Percentiles rank a stretch among this genome's conserved stretches.
Evolutionary conservation across 92 coral and sea anemone genomes (phyloP).

Genomic region (Pocillopora meandrina): DNA sequence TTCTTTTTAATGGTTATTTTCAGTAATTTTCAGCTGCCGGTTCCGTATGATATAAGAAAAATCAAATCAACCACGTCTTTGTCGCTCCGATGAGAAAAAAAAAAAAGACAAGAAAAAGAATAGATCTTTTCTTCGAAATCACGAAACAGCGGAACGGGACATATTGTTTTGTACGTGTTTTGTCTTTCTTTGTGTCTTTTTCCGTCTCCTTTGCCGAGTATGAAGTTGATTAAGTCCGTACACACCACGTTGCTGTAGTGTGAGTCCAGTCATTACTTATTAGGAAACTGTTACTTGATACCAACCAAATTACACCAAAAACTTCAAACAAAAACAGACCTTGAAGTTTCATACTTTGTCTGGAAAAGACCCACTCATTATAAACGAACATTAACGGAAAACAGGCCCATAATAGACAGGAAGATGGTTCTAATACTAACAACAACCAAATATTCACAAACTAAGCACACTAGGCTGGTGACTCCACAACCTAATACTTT

Average conservation of each 20-base stretch:
- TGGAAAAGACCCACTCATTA: slow-evolving; percentile 21
- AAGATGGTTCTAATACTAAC: slow-evolving; percentile 20
- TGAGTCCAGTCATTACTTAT: background rate
- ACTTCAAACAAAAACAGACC: slow-evolving; percentile 5
- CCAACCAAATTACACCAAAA: slow-evolving; percentile 6
- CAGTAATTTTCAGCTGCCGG: background rate
- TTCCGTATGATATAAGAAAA: background rate
- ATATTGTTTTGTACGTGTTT: background rate
- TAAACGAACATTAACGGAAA: slow-evolving; percentile 26
- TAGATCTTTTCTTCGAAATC: slow-evolving; percentile 8
- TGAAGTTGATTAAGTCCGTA: slow-evolving; percentile 9
- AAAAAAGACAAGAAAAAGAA: background rate
- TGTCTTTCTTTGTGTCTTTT: background rate
- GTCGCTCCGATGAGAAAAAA: no score
- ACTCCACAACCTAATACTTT: no score
- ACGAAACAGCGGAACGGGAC: slow-evolving; percentile 8
- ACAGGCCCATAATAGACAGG: slow-evolving; percentile 36
- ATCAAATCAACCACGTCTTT: background rate
- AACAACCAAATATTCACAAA: slow-evolving; percentile 14
- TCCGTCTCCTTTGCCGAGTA: background rate
- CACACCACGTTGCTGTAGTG: background rate
- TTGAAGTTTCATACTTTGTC: slow-evolving; percentile 15
- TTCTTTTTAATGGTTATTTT: slow-evolving; percentile 13
- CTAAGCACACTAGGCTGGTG: background rate
- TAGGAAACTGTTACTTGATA: background rate